These are phyloP conservation scores for Brienomyrus brachyistius DNA, from an alignment of 2,113 vertebrate species.

Conservation along the genomic window DNA sequence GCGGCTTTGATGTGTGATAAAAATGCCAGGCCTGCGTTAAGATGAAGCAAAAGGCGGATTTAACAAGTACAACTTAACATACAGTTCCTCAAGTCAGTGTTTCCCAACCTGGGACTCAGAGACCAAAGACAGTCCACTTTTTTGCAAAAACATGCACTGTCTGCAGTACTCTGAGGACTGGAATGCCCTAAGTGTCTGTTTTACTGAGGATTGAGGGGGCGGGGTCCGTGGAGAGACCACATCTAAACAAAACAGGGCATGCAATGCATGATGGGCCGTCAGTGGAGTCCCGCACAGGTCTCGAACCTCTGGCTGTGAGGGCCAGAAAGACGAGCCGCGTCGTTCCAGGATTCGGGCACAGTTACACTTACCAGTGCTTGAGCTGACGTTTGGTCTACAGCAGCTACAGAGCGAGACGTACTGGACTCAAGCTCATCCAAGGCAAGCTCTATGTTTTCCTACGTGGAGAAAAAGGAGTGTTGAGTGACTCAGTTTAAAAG, in stretches of 20 bases:
- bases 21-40: conserved; percentile 21
- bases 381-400: conserved; percentile 83
- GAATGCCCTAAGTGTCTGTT: background rate
- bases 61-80: background rate
- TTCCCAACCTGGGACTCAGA: background rate
- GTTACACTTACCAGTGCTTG: conserved; percentile 83
- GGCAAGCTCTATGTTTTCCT: conserved; percentile 92
- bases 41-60: background rate
- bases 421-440: conserved; percentile 84
- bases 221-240: background rate
- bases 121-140: background rate
- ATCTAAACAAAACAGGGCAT: background rate
- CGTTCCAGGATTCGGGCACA: background rate
- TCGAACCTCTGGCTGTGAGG: background rate
- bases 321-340: background rate
- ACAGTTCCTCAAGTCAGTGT: background rate
- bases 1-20: conserved; percentile 11
- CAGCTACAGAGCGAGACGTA: conserved; percentile 73
- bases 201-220: background rate
- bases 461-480: conserved; percentile 53
- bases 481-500: conserved; percentile 43
- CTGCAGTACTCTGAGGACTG: background rate
- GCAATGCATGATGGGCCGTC: background rate
- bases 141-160: background rate
- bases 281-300: background rate